phyloP scores from a whole-genome alignment of 2,113 vertebrate species.

The Neodon shergylaensis region DNA sequence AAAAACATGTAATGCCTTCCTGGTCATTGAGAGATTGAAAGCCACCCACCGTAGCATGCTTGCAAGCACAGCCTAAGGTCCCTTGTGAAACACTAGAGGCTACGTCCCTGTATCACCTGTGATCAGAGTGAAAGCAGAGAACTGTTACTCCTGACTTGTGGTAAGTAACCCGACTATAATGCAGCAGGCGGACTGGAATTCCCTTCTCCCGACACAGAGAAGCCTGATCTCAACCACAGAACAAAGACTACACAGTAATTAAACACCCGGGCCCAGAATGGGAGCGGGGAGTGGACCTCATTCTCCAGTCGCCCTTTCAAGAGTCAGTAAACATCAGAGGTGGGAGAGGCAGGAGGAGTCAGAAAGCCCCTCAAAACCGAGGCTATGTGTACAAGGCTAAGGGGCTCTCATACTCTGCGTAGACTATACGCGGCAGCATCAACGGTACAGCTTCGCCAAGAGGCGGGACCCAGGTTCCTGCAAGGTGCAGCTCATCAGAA shows the following conservation, averaged over 20 bases:
- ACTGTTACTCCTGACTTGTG: slow-evolving; percentile 69
- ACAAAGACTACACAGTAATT: slow-evolving; percentile 72
- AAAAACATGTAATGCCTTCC: slow-evolving; percentile 1
- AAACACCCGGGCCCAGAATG: slow-evolving; percentile 71
- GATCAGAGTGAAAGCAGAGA: slow-evolving; percentile 79
- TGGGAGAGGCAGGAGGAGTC: not conserved
- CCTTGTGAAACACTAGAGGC: slow-evolving; percentile 54
- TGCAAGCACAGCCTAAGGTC: not conserved
- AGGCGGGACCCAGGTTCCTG: not conserved
- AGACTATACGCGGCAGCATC: not conserved
- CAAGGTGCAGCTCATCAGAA: not conserved
- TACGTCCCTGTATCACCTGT: slow-evolving; percentile 61
- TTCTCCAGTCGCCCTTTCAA: slow-evolving; percentile 23
- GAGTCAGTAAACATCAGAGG: slow-evolving; percentile 1
- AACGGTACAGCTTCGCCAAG: not conserved
- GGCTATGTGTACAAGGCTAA: not conserved
- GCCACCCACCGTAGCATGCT: not conserved
- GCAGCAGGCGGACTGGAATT: slow-evolving; percentile 75
- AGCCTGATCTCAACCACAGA: slow-evolving; percentile 72
- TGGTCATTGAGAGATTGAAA: slow-evolving; percentile 16
- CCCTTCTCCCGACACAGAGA: slow-evolving; percentile 76
- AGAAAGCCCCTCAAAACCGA: not conserved
- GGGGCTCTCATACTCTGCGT: not conserved
- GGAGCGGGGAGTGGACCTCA: not conserved
- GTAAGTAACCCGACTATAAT: slow-evolving; percentile 78